These are phyloP conservation scores for Cynopterus sphinx DNA, from an alignment of 2,797 vertebrate species.

Conservation along the genomic window DNA sequence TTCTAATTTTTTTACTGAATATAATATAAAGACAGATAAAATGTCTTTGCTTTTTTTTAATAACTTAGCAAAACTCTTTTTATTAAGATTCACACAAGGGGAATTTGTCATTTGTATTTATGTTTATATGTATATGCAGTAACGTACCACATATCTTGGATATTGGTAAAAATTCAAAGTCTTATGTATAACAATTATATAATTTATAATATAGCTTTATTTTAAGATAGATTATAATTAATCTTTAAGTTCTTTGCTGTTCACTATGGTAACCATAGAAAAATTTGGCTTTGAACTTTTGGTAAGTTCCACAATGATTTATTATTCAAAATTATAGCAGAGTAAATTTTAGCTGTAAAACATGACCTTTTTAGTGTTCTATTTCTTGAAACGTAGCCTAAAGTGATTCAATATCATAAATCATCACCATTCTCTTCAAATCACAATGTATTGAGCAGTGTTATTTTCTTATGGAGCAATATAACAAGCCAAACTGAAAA, in stretches of 20 bases:
- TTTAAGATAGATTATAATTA: constrained; percentile 64
- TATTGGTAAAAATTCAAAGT: constrained; percentile 53
- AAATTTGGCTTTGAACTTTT: constrained; percentile 54
- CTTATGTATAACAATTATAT: constrained; percentile 31
- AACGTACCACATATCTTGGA: background rate
- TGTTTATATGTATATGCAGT: constrained; percentile 32
- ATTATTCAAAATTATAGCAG: constrained; percentile 72
- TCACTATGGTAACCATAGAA: constrained; percentile 34
- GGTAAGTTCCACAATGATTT: constrained; percentile 50
- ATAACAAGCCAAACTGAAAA: background rate
- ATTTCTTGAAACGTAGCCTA: constrained; percentile 65
- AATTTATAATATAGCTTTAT: constrained; percentile 47
- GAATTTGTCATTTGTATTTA: constrained; percentile 63
- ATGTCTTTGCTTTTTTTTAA: background rate
- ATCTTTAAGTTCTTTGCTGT: constrained; percentile 56
- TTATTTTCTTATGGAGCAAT: constrained; percentile 2
- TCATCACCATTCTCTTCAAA: constrained; percentile 45
- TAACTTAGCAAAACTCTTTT: constrained; percentile 25
- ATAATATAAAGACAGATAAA: constrained; percentile 34
- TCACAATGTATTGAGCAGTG: constrained; percentile 24
- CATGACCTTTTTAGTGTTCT: constrained; percentile 68
- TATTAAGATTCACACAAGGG: constrained; percentile 15
- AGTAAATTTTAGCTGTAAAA: constrained; percentile 74
- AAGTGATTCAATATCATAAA: constrained; percentile 52
- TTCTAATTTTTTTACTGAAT: background rate